phyloP scores from a whole-genome alignment of 2,797 vertebrate species.

The Forpus xanthops region DNA sequence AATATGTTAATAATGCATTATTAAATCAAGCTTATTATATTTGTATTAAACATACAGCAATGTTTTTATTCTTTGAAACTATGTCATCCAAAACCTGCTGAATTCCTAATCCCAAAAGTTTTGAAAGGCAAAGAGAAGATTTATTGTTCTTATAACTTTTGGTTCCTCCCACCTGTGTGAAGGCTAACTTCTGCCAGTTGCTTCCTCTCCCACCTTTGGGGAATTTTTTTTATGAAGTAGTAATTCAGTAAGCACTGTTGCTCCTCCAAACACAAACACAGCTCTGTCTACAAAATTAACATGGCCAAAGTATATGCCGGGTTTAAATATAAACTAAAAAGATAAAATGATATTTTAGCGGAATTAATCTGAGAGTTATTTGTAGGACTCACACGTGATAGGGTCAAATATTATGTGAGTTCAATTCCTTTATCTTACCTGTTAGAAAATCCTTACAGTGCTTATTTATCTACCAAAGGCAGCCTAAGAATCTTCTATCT shows the following conservation, averaged over 20 bases:
- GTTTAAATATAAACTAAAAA: neutral
- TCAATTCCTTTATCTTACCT: neutral
- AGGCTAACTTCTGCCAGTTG: neutral
- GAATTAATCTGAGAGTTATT: neutral
- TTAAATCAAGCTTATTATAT: neutral
- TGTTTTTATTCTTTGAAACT: neutral
- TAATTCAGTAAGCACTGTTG: neutral
- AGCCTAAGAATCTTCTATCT: neutral
- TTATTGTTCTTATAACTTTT: neutral
- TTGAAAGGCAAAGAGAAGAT: neutral
- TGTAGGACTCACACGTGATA: neutral
- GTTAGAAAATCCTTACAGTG: neutral
- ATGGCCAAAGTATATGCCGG: neutral
- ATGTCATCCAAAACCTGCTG: neutral
- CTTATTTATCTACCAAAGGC: neutral
- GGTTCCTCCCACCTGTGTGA: neutral
- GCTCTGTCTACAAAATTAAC: neutral
- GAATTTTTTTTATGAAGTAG: neutral
- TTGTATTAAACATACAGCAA: neutral
- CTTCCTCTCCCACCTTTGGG: neutral
- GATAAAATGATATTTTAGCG: neutral
- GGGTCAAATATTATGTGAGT: neutral
- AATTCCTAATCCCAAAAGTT: neutral
- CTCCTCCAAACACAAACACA: neutral
- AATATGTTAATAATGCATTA: neutral